phyloP scores from a whole-genome alignment of 1,140 invertebrate species.

The Periplaneta americana region DNA sequence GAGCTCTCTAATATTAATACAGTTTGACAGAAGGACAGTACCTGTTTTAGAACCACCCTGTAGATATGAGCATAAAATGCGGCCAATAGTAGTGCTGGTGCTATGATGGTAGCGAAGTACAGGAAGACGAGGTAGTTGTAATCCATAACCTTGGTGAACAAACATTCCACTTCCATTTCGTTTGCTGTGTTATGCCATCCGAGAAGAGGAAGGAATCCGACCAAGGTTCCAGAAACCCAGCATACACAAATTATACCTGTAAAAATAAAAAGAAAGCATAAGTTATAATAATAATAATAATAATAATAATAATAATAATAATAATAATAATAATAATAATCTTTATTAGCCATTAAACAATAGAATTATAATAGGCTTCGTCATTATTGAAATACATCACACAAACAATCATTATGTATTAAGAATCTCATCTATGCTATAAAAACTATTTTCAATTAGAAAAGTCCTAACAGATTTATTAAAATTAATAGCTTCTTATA shows the following conservation, averaged over 20 bases:
- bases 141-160: conserved; percentile 82
- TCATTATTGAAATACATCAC: too few relatives aligned
- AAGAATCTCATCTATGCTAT: too few relatives aligned
- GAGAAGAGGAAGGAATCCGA: conserved; percentile 77
- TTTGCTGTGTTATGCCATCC: conserved; percentile 62
- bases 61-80: conserved; percentile 87
- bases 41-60: conserved; percentile 81
- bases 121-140: conserved; percentile 83
- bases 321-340: too few relatives aligned
- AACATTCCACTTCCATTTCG: conserved; percentile 46
- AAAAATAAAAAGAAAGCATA: neutral
- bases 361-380: too few relatives aligned
- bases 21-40: conserved; percentile 33
- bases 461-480: too few relatives aligned
- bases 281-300: neutral
- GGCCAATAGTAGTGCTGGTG: conserved; percentile 73
- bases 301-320: neutral
- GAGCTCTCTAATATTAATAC: too few relatives aligned
- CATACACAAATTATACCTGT: conserved; percentile 77
- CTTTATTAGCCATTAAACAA: too few relatives aligned
- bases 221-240: conserved; percentile 72
- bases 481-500: too few relatives aligned
- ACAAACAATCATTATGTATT: too few relatives aligned
- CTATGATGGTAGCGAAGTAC: conserved; percentile 83
- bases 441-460: too few relatives aligned